These are phyloP conservation scores for Listrodromus nycthemerus DNA, from an alignment of 2,888 invertebrate species.

Conservation along the genomic window DNA sequence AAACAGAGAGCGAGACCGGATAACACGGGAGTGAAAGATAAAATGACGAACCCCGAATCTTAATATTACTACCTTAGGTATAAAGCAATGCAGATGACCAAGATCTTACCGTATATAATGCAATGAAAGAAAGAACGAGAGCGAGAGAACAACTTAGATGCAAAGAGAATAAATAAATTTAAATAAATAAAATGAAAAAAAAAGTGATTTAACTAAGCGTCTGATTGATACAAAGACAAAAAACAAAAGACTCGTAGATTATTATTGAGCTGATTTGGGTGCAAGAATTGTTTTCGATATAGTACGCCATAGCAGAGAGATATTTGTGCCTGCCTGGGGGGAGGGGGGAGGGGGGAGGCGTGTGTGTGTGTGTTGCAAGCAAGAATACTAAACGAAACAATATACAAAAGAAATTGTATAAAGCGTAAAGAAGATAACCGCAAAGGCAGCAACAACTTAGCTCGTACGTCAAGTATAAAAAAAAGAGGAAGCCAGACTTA, in stretches of 20 bases:
- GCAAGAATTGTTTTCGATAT: constrained; percentile 21
- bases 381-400: constrained; percentile 49
- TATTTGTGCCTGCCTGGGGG: constrained; percentile 31
- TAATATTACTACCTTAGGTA: constrained; percentile 66
- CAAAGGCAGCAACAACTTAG: constrained; percentile 62
- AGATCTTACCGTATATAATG: constrained; percentile 69
- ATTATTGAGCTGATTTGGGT: constrained; percentile 62
- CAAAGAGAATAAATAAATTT: constrained; percentile 45
- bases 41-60: constrained; percentile 62
- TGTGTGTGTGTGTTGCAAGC: constrained; percentile 40
- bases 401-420: constrained; percentile 52
- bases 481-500: constrained; percentile 59
- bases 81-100: constrained; percentile 73
- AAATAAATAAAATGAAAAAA: constrained; percentile 43
- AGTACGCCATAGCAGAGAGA: constrained; percentile 13
- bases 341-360: too few relatives aligned
- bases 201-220: constrained; percentile 40
- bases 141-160: constrained; percentile 37
- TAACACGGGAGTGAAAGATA: constrained; percentile 22
- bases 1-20: constrained; percentile 42
- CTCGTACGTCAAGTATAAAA: constrained; percentile 58
- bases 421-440: constrained; percentile 56
- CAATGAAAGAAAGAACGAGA: constrained; percentile 41
- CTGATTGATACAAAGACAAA: constrained; percentile 58
- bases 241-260: constrained; percentile 73